phyloP scores from a whole-genome alignment of 2,113 vertebrate species.

The Plecturocebus donacophilus region DNA sequence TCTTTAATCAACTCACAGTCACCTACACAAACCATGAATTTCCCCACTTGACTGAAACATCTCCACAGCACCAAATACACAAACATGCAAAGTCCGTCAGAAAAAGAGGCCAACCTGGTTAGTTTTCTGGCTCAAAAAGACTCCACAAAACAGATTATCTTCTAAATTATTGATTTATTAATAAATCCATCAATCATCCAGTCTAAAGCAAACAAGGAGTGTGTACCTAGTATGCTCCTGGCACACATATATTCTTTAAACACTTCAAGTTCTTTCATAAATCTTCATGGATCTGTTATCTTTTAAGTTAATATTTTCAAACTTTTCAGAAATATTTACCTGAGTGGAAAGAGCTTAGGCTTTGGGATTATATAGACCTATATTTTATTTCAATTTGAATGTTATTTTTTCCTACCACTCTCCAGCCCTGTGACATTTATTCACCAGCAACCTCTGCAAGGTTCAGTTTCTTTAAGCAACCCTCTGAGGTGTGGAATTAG shows the following conservation, averaged over 20 bases:
- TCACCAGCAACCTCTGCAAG: background rate
- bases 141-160: background rate
- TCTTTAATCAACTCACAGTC: background rate
- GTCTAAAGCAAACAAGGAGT: conserved; percentile 23
- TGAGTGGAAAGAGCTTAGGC: background rate
- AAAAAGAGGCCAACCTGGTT: background rate
- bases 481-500: background rate
- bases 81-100: background rate
- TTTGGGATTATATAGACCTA: background rate
- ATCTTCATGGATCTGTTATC: background rate
- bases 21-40: background rate
- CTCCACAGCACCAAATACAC: background rate
- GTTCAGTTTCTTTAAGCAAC: background rate
- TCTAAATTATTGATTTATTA: background rate
- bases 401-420: background rate
- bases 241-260: background rate
- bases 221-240: background rate
- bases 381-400: background rate
- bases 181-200: background rate
- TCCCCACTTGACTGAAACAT: background rate
- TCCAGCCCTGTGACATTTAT: background rate
- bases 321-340: background rate
- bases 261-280: background rate
- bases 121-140: background rate
- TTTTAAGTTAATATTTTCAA: conserved; percentile 32